phyloP scores from a whole-genome alignment of 2,888 invertebrate species.

The Boloria euphrosyne region DNA sequence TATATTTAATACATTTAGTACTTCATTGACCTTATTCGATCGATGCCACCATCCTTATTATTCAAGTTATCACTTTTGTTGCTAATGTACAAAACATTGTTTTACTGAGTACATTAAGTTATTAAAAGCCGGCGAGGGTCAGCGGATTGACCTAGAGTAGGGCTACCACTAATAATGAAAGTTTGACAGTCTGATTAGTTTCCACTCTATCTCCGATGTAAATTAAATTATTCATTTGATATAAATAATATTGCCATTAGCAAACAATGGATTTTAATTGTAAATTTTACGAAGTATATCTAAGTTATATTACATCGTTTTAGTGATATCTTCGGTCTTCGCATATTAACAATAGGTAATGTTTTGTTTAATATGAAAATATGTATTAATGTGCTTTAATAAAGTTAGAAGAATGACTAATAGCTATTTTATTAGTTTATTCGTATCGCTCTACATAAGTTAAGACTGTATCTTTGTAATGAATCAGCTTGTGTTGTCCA shows the following conservation, averaged over 20 bases:
- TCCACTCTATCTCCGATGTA: neutral
- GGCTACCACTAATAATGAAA: constrained; percentile 13
- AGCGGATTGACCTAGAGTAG: constrained; percentile 35
- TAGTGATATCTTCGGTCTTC: too few relatives aligned
- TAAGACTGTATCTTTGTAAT: too few relatives aligned
- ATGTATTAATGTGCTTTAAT: too few relatives aligned
- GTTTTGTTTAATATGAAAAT: too few relatives aligned
- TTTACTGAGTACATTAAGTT: constrained; percentile 35
- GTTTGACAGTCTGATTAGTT: neutral
- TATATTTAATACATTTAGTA: constrained; percentile 4
- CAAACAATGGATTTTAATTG: too few relatives aligned
- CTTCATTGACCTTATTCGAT: constrained; percentile 20
- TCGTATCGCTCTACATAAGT: too few relatives aligned
- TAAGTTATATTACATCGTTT: too few relatives aligned
- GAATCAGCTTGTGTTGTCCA: too few relatives aligned
- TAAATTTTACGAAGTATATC: too few relatives aligned
- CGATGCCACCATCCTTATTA: constrained; percentile 29
- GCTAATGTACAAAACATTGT: constrained; percentile 37
- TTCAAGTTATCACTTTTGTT: constrained; percentile 35
- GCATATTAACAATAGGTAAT: too few relatives aligned
- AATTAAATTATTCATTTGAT: neutral
- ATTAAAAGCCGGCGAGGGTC: constrained; percentile 44
- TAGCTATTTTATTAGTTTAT: too few relatives aligned
- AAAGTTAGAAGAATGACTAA: too few relatives aligned
- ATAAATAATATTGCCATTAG: neutral